Evolutionary conservation across 1,140 invertebrate genomes (phyloP).

Genomic region (Drosophila lacertosa): DNA sequence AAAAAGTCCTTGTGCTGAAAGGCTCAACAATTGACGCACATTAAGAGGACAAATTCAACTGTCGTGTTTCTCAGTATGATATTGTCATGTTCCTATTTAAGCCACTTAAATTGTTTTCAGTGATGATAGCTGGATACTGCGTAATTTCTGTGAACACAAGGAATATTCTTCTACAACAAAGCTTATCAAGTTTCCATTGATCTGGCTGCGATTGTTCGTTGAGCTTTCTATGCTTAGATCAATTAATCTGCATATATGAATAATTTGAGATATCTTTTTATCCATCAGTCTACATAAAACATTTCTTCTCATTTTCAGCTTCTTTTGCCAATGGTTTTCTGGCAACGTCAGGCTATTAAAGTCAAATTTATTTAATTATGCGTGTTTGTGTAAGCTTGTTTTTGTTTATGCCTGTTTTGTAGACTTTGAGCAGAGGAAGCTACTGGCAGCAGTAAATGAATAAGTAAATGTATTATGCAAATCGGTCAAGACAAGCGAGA

Average conservation of each 20-base stretch:
- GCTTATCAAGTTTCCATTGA: not conserved
- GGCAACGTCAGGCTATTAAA: constrained; percentile 62
- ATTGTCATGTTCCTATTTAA: not conserved
- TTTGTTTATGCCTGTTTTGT: not conserved
- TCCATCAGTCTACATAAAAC: not conserved
- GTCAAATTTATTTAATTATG: constrained; percentile 76
- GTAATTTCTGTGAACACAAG: too few relatives aligned
- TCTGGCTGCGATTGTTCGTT: constrained; percentile 1
- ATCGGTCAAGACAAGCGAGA: constrained; percentile 29
- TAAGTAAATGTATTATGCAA: constrained; percentile 50
- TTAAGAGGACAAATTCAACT: constrained; percentile 30
- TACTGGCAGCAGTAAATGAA: constrained; percentile 34
- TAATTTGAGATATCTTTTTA: constrained; percentile 14
- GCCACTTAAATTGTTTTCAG: too few relatives aligned
- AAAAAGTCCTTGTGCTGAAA: constrained; percentile 22
- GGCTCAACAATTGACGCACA: not conserved
- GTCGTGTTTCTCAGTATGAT: constrained; percentile 11
- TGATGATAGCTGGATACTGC: too few relatives aligned
- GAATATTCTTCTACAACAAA: too few relatives aligned
- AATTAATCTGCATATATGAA: constrained; percentile 13
- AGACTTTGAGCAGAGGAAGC: constrained; percentile 1
- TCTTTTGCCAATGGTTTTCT: not conserved
- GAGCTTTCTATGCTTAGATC: not conserved
- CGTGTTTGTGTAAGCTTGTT: constrained; percentile 4
- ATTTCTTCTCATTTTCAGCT: not conserved